A percentile compares a stretch with the other conserved stretches of the same genome.
Conservation (phyloP, 2,113 vertebrate species). For the Pholis gunnellus region DNA sequence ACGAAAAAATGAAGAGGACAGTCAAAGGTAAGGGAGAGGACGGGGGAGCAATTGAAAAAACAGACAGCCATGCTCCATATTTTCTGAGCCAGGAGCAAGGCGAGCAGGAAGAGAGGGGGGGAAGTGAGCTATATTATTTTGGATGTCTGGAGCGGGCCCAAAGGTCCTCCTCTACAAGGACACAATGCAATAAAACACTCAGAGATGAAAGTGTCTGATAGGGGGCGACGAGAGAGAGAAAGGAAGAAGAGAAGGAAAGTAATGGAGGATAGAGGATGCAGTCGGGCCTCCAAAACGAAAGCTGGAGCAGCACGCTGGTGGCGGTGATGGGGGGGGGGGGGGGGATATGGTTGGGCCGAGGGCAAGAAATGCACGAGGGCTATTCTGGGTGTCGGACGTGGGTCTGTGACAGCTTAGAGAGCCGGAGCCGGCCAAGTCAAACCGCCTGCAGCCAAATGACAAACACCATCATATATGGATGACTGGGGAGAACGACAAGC, state of each 20-base stretch:
- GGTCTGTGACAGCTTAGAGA: slow-evolving; percentile 58
- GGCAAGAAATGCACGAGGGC: slow-evolving; percentile 50
- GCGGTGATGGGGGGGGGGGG: slow-evolving; percentile 11
- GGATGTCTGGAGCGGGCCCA: slow-evolving; percentile 69
- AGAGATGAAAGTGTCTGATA: slow-evolving; percentile 70
- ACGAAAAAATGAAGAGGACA: slow-evolving; percentile 41
- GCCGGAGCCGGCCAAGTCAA: slow-evolving; percentile 47
- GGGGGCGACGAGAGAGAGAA: slow-evolving; percentile 54
- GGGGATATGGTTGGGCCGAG: slow-evolving; percentile 11
- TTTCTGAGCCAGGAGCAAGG: slow-evolving; percentile 55
- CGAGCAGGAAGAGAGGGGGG: background rate
- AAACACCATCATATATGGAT: slow-evolving; percentile 63
- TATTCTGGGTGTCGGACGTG: slow-evolving; percentile 60
- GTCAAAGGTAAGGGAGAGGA: slow-evolving; percentile 38
- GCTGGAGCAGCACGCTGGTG: slow-evolving; percentile 22
- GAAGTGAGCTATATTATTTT: slow-evolving; percentile 53
- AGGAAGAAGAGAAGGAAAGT: slow-evolving; percentile 41
- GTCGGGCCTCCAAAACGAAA: slow-evolving; percentile 45
- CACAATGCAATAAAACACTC: slow-evolving; percentile 72
- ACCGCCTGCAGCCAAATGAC: slow-evolving; percentile 62
- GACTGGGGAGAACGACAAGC: slow-evolving; percentile 45
- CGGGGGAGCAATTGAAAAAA: slow-evolving; percentile 33
- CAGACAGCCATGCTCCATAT: slow-evolving; percentile 49
- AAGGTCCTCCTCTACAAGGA: slow-evolving; percentile 75
- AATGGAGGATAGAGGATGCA: slow-evolving; percentile 40